These are phyloP conservation scores for Papilio aristodemus DNA, from an alignment of 1,140 invertebrate genomes.

Conservation along the genomic window DNA sequence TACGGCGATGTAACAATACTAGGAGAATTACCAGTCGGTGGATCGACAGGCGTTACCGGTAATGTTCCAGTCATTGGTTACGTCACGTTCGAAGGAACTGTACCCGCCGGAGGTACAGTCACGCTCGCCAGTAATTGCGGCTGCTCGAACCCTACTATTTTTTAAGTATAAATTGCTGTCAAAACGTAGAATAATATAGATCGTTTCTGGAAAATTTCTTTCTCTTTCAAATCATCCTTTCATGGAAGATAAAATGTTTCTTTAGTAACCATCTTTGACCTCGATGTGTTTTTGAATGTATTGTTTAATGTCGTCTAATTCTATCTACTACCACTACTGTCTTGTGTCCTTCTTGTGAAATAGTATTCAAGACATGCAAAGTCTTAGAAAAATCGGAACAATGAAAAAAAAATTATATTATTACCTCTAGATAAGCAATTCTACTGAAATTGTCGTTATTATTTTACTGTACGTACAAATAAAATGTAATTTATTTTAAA, in stretches of 20 bases:
- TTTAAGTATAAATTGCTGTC: constrained; percentile 36
- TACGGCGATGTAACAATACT: constrained; percentile 52
- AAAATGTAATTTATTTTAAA: constrained; percentile 7
- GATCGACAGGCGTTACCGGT: constrained; percentile 55
- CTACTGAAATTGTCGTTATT: not conserved
- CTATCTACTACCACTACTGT: too few species aligned
- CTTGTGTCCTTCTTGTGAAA: too few species aligned
- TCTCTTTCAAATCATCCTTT: not conserved
- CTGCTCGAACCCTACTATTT: constrained; percentile 39
- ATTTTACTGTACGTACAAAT: constrained; percentile 2
- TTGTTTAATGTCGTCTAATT: too few species aligned
- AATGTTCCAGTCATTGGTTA: constrained; percentile 68
- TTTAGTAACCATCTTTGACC: too few species aligned
- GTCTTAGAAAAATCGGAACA: too few species aligned
- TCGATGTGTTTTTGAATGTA: too few species aligned
- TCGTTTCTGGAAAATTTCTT: not conserved
- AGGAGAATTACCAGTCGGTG: constrained; percentile 59
- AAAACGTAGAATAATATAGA: not conserved
- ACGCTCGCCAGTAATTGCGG: constrained; percentile 57
- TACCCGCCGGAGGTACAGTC: constrained; percentile 63
- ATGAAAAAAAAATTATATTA: too few species aligned
- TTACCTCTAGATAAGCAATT: too few species aligned
- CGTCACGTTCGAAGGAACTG: constrained; percentile 62
- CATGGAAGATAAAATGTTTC: too few species aligned
- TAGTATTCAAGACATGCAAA: too few species aligned